Base-by-base conservation (phyloP, 2,888 invertebrate species). In the Odontocerum albicorne region DNA sequence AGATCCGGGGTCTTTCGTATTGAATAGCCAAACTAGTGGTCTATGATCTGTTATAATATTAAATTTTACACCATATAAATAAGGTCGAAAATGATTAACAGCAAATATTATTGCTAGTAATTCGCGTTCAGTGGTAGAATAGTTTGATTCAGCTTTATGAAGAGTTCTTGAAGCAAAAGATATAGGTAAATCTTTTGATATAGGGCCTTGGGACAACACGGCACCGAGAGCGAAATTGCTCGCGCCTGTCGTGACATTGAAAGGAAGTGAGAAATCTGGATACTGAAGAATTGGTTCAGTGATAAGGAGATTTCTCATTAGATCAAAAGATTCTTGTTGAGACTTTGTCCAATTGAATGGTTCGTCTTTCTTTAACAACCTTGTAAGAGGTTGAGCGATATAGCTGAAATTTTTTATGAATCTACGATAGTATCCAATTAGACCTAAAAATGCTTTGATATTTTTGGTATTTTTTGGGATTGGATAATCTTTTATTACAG, bases 31-130 rank as follows among this genome's bases (percentile, higher is more conserved):
- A n/a, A 27, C 33, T 22, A 66, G 43, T 1, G 65, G 64, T 38
- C 47, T 46, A 47, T 66, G 66, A 58, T 67, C 67, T 1, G 64
- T 67, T 3, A 62, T 47, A 17, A 66, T 62, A 1, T 16, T 60
- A 31, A 69, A 69, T 39, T 64, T 64, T 15, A 56, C 58, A 6
- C 68, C 69, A 36, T 64, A 67, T 1, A 69, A 27, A 42, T 68
- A 69, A 1, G 65, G 65, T 47, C 66, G 49, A 40, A 65, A 67
- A 55, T 64, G 61, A 46, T 64, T 62, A 6, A 61, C 50, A 1
- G 64, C 65, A 57, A 61, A 64, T 13, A 67, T 27, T 2, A 52
- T 44, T n/a, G 36, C 22, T 40, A 44, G 17, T 15, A 52, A 16
- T 27, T 52, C 51, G 15, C 19, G 10, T 38, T 52, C 52, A 4